Percentiles rank a stretch among this genome's conserved stretches.
Conservation (phyloP, 2,888 invertebrate genomes). For the Deroplatys truncata region DNA sequence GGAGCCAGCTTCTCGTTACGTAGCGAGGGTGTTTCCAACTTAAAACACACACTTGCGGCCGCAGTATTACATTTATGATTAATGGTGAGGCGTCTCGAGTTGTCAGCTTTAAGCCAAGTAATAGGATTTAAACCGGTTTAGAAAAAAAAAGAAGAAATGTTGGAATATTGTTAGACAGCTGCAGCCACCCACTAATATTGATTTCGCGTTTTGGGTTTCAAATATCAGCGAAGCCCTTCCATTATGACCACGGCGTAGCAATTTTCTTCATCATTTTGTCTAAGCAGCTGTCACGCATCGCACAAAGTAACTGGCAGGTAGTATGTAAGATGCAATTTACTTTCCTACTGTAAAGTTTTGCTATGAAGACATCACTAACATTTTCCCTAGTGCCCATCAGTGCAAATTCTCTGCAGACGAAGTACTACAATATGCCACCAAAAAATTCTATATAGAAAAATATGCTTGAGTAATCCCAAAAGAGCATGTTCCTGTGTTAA, state of each 20-base stretch:
- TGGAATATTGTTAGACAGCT: background rate
- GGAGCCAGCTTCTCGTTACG: background rate
- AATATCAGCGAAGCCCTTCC: background rate
- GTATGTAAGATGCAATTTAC: background rate
- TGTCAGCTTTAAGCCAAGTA: background rate
- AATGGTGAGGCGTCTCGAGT: background rate
- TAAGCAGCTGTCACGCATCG: background rate
- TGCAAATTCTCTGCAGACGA: too few relatives aligned
- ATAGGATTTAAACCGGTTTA: background rate
- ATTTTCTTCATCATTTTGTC: background rate
- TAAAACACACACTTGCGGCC: background rate
- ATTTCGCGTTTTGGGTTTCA: background rate
- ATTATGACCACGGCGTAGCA: background rate
- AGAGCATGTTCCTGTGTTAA: too few relatives aligned
- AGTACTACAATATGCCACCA: too few relatives aligned
- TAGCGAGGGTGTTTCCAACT: background rate
- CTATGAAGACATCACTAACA: background rate
- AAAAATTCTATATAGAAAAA: too few relatives aligned
- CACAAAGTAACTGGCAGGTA: background rate
- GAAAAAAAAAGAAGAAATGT: background rate
- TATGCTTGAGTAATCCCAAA: too few relatives aligned
- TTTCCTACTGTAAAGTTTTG: background rate
- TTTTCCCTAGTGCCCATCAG: background rate
- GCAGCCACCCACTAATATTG: background rate
- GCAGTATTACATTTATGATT: background rate